Conservation (phyloP, 2,113 vertebrate species). For the Carassius carassius region DNA sequence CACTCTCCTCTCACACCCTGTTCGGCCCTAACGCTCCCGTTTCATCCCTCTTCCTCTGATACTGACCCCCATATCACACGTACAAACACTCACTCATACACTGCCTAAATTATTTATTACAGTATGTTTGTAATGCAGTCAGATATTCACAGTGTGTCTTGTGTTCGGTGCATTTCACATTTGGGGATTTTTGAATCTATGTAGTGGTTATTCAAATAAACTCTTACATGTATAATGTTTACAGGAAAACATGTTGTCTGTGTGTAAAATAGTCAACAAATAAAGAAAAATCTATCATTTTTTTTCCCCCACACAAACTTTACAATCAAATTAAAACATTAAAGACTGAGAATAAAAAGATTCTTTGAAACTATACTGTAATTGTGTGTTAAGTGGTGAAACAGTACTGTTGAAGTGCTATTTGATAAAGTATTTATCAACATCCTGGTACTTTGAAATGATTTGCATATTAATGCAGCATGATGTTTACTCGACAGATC, state of each 20-base stretch:
- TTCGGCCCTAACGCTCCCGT: slow-evolving; percentile 62
- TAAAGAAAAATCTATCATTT: background rate
- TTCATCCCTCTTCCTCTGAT: background rate
- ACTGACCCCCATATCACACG: background rate
- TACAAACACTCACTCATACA: background rate
- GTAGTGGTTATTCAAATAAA: background rate
- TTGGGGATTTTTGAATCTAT: background rate
- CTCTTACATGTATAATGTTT: background rate
- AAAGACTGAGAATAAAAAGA: too few species aligned
- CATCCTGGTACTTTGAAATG: background rate
- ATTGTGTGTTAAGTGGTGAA: background rate
- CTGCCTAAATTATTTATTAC: slow-evolving; percentile 5
- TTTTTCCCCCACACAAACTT: background rate
- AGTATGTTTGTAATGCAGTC: background rate
- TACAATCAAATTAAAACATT: background rate
- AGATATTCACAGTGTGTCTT: background rate
- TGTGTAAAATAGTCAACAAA: background rate
- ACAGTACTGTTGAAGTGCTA: too few species aligned
- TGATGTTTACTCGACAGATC: background rate
- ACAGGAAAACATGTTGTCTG: background rate
- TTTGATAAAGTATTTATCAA: background rate
- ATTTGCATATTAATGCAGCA: background rate
- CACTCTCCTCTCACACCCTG: slow-evolving; percentile 75
- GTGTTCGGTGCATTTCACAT: background rate
- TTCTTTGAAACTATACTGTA: background rate